These are phyloP conservation scores for Anthoscopus minutus DNA, from an alignment of 2,113 vertebrate species.

Conservation along the genomic window DNA sequence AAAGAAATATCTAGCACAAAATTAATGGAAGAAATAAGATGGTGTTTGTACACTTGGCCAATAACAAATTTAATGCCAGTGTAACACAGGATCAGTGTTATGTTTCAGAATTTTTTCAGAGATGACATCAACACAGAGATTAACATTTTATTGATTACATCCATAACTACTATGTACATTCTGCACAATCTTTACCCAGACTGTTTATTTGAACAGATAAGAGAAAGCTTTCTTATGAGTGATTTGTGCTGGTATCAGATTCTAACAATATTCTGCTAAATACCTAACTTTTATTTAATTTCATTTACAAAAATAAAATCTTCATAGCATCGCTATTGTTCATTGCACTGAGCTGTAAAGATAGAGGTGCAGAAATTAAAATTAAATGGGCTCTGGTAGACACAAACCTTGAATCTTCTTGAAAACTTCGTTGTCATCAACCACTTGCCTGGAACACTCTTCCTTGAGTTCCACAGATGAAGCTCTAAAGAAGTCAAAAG, in stretches of 20 bases:
- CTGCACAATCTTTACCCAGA: background rate
- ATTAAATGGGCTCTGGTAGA: background rate
- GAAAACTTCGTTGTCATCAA: constrained; percentile 29
- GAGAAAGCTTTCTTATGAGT: background rate
- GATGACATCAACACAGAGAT: background rate
- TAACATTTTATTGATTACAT: background rate
- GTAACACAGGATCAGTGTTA: background rate
- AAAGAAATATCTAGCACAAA: background rate
- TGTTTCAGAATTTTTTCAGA: background rate
- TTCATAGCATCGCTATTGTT: background rate
- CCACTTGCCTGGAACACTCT: background rate
- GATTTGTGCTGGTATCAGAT: background rate
- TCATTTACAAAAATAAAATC: background rate
- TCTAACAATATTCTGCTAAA: background rate
- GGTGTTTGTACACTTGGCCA: background rate
- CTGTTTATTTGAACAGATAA: background rate
- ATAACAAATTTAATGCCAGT: background rate
- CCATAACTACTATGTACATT: background rate
- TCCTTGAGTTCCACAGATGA: background rate
- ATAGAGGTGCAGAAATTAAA: background rate
- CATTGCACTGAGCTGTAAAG: background rate
- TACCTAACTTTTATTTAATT: background rate
- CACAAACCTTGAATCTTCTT: constrained; percentile 69
- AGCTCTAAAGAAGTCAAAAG: constrained; percentile 54
- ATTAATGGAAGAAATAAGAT: background rate